Evolutionary conservation across 1,140 invertebrate genomes (phyloP).

Genomic region (Drepana arcuata): DNA sequence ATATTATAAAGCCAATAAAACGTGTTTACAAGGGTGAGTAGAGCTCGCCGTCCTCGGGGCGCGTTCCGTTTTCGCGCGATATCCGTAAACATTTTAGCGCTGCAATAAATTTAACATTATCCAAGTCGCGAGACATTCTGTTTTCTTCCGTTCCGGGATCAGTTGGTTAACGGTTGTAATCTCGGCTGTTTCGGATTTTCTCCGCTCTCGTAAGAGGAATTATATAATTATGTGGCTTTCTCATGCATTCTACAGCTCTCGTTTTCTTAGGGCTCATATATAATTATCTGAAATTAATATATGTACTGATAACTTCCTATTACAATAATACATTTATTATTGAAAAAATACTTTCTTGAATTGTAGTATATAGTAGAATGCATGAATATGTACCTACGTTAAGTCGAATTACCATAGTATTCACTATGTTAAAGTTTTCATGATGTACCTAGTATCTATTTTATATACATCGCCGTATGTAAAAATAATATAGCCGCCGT

Average conservation of each 20-base stretch:
- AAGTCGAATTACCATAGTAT: too few species aligned
- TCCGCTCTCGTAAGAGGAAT: slow-evolving; percentile 38
- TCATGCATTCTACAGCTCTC: slow-evolving; percentile 15
- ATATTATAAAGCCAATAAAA: slow-evolving; percentile 73
- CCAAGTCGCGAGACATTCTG: slow-evolving; percentile 66
- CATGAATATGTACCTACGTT: too few species aligned
- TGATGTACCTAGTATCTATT: too few species aligned
- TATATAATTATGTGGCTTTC: slow-evolving; percentile 40
- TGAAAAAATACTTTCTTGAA: too few species aligned
- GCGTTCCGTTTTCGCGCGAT: slow-evolving; percentile 46
- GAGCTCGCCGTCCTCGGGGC: slow-evolving; percentile 36
- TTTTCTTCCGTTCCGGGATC: slow-evolving; percentile 63
- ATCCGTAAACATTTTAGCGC: slow-evolving; percentile 70
- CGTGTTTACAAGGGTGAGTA: slow-evolving; percentile 70
- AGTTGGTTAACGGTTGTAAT: slow-evolving; percentile 66
- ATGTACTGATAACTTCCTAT: too few species aligned
- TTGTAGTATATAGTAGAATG: too few species aligned
- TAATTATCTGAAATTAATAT: too few species aligned
- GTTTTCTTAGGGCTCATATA: too few species aligned
- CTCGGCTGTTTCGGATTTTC: slow-evolving; percentile 51
- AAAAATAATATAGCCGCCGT: too few species aligned
- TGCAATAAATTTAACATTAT: slow-evolving; percentile 71
- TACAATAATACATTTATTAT: too few species aligned
- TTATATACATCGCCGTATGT: too few species aligned
- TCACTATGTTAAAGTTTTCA: too few species aligned